Conservation (phyloP, 2,113 vertebrate genomes). For the Phaethornis superciliosus region DNA sequence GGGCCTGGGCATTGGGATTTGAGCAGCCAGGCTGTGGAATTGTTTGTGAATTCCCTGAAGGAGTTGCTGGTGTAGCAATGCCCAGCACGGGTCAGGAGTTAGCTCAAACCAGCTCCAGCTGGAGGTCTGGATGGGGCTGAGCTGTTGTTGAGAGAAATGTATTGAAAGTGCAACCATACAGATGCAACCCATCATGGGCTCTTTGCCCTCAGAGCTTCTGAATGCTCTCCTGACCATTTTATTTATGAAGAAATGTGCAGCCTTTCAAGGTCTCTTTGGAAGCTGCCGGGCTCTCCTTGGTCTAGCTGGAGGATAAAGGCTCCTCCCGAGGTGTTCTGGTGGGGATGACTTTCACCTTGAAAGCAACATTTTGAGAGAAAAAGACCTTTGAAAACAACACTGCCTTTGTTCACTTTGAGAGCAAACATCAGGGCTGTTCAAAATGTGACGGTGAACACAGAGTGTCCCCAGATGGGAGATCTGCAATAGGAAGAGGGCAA, state of each 20-base stretch:
- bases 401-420: not conserved
- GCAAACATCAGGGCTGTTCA: not conserved
- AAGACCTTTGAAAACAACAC: not conserved
- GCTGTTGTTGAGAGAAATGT: not conserved
- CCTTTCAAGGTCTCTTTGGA: not conserved
- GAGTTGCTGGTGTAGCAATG: not conserved
- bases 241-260: not conserved
- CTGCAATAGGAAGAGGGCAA: not conserved
- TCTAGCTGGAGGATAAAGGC: not conserved
- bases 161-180: not conserved
- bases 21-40: not conserved
- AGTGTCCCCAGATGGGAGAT: not conserved
- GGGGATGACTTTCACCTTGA: not conserved
- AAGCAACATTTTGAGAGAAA: not conserved
- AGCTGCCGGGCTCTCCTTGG: not conserved
- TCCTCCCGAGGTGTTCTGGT: not conserved
- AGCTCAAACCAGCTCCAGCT: not conserved
- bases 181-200: not conserved
- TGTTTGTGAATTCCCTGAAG: not conserved
- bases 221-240: not conserved
- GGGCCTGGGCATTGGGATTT: not conserved
- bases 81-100: rapidly evolving
- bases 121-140: not conserved
- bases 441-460: not conserved
- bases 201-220: not conserved